These are phyloP conservation scores for Parauchenoglanis ngamensis DNA, from an alignment of 2,797 vertebrate species.

Conservation along the genomic window DNA sequence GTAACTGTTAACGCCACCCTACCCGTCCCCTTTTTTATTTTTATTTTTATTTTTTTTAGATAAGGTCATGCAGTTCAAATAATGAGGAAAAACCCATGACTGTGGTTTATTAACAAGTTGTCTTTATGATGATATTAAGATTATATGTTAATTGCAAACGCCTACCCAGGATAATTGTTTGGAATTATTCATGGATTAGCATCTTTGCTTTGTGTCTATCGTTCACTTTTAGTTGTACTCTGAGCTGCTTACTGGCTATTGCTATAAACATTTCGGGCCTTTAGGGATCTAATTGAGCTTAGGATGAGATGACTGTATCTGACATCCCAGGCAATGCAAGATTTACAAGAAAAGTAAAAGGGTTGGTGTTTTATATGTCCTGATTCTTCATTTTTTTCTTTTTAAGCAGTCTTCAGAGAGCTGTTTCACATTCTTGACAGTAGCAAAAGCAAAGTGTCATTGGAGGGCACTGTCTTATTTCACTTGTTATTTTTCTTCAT, in stretches of 20 bases:
- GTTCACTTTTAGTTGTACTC: neutral
- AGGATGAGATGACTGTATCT: neutral
- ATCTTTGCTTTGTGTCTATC: neutral
- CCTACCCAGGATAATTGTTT: neutral
- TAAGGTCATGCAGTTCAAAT: neutral
- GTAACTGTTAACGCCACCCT: conserved; percentile 43
- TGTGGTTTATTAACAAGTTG: neutral
- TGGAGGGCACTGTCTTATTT: conserved; percentile 3
- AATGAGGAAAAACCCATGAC: neutral
- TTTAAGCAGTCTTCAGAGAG: neutral
- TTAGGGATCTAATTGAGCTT: conserved; percentile 15
- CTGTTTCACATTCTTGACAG: neutral
- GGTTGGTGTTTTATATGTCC: neutral
- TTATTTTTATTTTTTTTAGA: neutral
- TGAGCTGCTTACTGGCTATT: neutral
- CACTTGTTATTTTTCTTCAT: conserved; percentile 34
- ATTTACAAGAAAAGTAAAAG: conserved; percentile 3
- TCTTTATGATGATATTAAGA: neutral
- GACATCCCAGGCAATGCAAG: neutral
- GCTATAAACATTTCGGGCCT: neutral
- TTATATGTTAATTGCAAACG: neutral
- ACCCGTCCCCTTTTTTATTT: conserved; percentile 23
- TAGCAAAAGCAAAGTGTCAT: conserved; percentile 25
- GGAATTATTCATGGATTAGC: neutral
- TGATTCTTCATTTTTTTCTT: neutral